Conservation (phyloP, 2,113 vertebrate genomes). For the Leptocoma aspasia region DNA sequence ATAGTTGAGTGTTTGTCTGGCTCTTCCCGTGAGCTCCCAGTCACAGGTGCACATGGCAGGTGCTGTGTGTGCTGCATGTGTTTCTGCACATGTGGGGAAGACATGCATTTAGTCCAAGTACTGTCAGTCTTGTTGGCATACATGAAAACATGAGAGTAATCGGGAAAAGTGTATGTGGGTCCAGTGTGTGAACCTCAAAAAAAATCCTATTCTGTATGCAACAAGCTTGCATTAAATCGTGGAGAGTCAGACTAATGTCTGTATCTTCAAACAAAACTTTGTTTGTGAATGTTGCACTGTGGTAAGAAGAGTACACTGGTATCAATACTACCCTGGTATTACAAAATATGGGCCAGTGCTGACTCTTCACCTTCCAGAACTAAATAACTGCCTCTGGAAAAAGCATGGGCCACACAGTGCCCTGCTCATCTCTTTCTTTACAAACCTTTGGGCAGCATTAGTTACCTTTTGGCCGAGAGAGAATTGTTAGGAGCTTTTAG, state of each 20-base stretch:
- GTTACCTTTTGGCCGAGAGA: not conserved
- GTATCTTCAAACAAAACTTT: not conserved
- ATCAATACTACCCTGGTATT: not conserved
- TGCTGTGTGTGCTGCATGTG: not conserved
- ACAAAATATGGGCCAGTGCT: not conserved
- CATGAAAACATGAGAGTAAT: not conserved
- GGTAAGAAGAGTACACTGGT: fast-evolving
- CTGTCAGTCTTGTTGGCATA: not conserved
- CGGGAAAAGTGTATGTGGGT: not conserved
- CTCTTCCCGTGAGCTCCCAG: not conserved
- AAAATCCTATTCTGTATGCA: not conserved
- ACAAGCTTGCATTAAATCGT: not conserved
- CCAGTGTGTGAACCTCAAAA: not conserved
- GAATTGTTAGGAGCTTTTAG: not conserved
- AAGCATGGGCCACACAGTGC: fast-evolving
- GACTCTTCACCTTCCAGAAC: not conserved
- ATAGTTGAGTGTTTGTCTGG: not conserved
- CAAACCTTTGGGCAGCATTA: not conserved
- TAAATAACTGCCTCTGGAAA: not conserved
- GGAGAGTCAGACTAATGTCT: not conserved
- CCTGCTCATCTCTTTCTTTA: not conserved
- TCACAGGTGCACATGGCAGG: not conserved
- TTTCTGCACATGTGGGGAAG: not conserved
- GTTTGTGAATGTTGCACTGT: not conserved
- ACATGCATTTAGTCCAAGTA: not conserved